Evolutionary conservation across 2,113 vertebrate genomes (phyloP).

Genomic region (Lynx canadensis): DNA sequence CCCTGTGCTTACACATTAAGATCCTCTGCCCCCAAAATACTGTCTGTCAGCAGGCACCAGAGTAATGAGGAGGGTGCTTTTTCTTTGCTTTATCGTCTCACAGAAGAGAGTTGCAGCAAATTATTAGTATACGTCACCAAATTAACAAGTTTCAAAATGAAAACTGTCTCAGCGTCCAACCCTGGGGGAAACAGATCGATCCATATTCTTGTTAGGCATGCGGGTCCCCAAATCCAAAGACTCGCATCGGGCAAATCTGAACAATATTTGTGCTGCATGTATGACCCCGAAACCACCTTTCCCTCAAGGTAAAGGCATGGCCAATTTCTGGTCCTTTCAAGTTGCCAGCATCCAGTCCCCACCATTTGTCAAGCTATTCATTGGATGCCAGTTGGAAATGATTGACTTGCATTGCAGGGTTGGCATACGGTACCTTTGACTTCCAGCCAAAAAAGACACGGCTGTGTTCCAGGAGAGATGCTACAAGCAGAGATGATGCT

Average conservation of each 20-base stretch:
- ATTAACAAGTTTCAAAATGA: conserved; percentile 37
- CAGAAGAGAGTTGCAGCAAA: not conserved
- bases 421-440: conserved; percentile 73
- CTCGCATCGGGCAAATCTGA: not conserved
- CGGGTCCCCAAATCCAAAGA: not conserved
- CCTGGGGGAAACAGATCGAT: not conserved
- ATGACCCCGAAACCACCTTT: conserved; percentile 40
- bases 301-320: conserved; percentile 37
- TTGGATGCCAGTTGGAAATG: conserved; percentile 71
- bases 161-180: not conserved
- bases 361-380: conserved; percentile 71
- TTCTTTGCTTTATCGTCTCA: not conserved
- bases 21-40: not conserved
- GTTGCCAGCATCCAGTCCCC: conserved; percentile 26
- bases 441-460: conserved; percentile 57
- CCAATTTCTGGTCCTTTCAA: conserved; percentile 22
- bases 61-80: not conserved
- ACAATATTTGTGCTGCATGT: not conserved
- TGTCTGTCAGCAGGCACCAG: not conserved
- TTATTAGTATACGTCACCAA: not conserved
- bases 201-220: not conserved
- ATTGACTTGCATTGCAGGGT: conserved; percentile 66
- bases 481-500: not conserved
- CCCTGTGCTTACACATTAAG: not conserved
- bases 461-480: conserved; percentile 56